phyloP scores from a whole-genome alignment of 2,797 vertebrate genomes.

The Coreius guichenoti region DNA sequence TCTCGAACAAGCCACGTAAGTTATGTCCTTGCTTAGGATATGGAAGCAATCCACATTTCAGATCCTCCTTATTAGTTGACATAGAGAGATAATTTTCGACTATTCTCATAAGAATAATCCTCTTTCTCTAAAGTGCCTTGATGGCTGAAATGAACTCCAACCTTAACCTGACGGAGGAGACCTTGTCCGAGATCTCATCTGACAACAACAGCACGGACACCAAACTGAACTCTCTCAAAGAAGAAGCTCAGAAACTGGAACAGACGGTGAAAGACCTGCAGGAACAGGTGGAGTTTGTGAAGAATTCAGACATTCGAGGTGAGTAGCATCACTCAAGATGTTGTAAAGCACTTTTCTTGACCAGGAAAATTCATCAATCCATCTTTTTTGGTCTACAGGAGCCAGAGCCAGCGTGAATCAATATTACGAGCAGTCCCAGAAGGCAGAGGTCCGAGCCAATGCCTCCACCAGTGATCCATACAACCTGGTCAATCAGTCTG shows the following conservation, averaged over 20 bases:
- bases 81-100: not conserved
- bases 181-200: slow-evolving; percentile 73
- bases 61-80: not conserved
- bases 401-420: slow-evolving; percentile 89
- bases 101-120: not conserved
- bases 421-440: slow-evolving; percentile 88
- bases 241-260: slow-evolving; percentile 85
- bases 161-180: slow-evolving; percentile 82
- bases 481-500: slow-evolving; percentile 80
- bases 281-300: slow-evolving; percentile 93
- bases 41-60: not conserved
- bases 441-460: slow-evolving; percentile 86
- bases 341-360: not conserved
- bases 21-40: slow-evolving; percentile 31
- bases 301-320: slow-evolving; percentile 95
- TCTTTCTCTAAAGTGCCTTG: slow-evolving; percentile 80
- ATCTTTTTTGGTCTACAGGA: slow-evolving; percentile 73
- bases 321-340: slow-evolving; percentile 54
- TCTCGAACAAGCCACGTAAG: slow-evolving; percentile 92
- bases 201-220: slow-evolving; percentile 76
- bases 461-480: slow-evolving; percentile 78
- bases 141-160: slow-evolving; percentile 82
- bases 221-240: slow-evolving; percentile 78
- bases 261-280: slow-evolving; percentile 85
- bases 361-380: not conserved